Base-by-base conservation (phyloP, 1,140 invertebrate genomes). In the Plodia interpunctella region DNA sequence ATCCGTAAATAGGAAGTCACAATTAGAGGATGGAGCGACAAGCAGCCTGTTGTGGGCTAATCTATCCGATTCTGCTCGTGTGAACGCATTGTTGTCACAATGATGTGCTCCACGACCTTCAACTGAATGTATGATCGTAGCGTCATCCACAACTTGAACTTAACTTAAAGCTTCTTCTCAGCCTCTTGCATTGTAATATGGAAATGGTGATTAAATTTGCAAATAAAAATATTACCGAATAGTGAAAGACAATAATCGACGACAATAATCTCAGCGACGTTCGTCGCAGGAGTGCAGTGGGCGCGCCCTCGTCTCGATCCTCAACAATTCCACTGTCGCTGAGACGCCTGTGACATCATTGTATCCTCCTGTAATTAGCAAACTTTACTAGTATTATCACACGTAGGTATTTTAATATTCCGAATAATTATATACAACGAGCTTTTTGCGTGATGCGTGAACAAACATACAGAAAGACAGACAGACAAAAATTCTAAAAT, bases 1-100 rank as follows among this genome's bases (percentile, higher is more conserved):
- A 44, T 44, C 38, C 10, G 38, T 44, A 44, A 44, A 44, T 44
- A 44, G 38, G 38, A 44, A 44, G 38, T 44, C 38, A 15, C 38
- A 44, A 44, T 44, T 44, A 44, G 38, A 44, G 38, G 13, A 15
- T 44, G 38, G 15, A 13, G 38, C 38, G 38, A 5, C 13, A 17
- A 5, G 13, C 13, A 15, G 38, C 38, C 38, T 44, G 38, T 44
- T 44, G 38, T n/a, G 13, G 15, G n/a, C 38, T 44, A 5, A 44
- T 44, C 38, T 44, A 4, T 4, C 13, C 15, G 8, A 44, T 44
- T 44, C 13, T 44, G 38, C 13, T 3, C 10, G 30, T 44, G 38
- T 35, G 13, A 35, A 13, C 13, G n/a, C 10, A 11, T 11, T 35
- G 32, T 35, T 25, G 6, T 25, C 21, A 35, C 32, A 13, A 13